Evolutionary conservation across 2,888 invertebrate species (phyloP).

Genomic region (Hirtodrosophila duncani): DNA sequence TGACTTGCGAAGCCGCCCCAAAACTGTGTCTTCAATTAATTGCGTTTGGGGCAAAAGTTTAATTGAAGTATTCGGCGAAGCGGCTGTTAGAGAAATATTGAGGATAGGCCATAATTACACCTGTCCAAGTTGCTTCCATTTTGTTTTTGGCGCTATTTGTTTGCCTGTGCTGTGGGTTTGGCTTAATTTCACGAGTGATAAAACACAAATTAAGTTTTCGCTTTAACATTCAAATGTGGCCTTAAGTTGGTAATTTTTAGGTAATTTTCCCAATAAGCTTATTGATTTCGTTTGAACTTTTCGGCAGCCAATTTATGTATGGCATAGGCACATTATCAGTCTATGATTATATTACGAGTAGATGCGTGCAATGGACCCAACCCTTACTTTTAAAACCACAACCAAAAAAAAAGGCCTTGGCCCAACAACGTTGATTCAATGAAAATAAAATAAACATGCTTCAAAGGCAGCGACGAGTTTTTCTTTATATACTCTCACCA

Average conservation of each 20-base stretch:
- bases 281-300: conserved; percentile 13
- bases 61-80: conserved; percentile 54
- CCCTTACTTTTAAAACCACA: conserved; percentile 48
- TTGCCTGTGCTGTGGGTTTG: conserved; percentile 14
- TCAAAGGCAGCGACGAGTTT: neutral
- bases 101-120: conserved; percentile 55
- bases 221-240: conserved; percentile 4
- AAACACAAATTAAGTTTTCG: conserved; percentile 56
- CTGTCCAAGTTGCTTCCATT: conserved; percentile 54
- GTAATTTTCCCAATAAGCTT: neutral
- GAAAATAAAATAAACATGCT: conserved; percentile 40
- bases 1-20: neutral
- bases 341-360: conserved; percentile 42
- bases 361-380: neutral
- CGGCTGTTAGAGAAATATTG: conserved; percentile 15
- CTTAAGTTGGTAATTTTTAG: conserved; percentile 12
- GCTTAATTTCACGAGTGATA: conserved; percentile 68
- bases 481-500: neutral
- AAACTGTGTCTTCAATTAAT: conserved; percentile 46
- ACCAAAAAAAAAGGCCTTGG: conserved; percentile 26
- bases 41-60: conserved; percentile 62
- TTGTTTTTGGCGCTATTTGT: conserved; percentile 25
- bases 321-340: conserved; percentile 44
- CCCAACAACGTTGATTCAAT: conserved; percentile 36
- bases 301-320: conserved; percentile 33